phyloP scores from a whole-genome alignment of 2,888 invertebrate species.

The Nomada lathburiana region DNA sequence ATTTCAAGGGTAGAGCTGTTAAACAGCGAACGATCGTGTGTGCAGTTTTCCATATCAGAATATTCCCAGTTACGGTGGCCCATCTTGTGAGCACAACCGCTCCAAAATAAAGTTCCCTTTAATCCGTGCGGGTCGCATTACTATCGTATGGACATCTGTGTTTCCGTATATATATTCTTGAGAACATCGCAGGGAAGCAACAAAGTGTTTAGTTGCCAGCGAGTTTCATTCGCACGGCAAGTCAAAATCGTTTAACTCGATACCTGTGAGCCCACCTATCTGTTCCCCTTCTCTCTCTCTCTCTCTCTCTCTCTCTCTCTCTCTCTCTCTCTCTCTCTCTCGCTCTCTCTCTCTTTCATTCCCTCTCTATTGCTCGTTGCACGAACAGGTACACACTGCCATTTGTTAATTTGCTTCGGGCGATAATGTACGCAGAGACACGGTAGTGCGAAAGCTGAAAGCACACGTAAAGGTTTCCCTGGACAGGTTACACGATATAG shows the following conservation, averaged over 20 bases:
- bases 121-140: no score
- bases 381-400: neutral
- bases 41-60: no score
- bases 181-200: neutral
- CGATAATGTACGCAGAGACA: conserved; percentile 16
- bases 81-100: no score
- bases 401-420: conserved; percentile 34
- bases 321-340: neutral
- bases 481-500: conserved; percentile 44
- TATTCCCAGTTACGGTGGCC: no score
- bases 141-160: no score
- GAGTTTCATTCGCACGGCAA: neutral
- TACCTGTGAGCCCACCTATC: neutral
- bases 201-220: conserved; percentile 10
- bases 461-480: conserved; percentile 15
- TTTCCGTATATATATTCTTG: neutral
- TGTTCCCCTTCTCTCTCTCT: neutral
- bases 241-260: conserved; percentile 1
- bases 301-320: neutral
- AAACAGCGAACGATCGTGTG: no score
- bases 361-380: neutral
- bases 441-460: conserved; percentile 14
- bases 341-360: neutral
- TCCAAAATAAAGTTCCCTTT: no score
- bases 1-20: no score